Base-by-base conservation (phyloP, 2,797 vertebrate genomes). In the Hafferia zeledoni region DNA sequence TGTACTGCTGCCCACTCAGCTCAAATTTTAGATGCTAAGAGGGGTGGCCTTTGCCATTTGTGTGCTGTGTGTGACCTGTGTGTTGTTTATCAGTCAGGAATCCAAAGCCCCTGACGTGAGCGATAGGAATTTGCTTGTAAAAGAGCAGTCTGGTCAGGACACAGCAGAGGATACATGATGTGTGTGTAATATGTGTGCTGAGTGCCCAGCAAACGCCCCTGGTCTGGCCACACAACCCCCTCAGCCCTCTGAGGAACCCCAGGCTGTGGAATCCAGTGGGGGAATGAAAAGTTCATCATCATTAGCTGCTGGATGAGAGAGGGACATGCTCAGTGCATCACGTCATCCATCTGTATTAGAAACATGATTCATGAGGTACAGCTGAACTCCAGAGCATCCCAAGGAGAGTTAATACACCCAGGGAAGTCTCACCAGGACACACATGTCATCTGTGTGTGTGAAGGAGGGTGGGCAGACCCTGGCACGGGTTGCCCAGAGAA, bases 361-460 rank as follows among this genome's bases (percentile, higher is more conserved):
- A 64, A 28, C 19, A 30, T 63, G 69, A 57, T 59, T 90, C 60
- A 70, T 14, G 53, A 31, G 31, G 46, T 20, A 13, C 55, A 52
- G 37, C 47, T 92, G 37, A 88, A 25, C 52, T 56, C 37, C 49
- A n/a, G 44, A 30, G 31, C 24, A n/a, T 37, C 53, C 30, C 10
- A 31, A 59, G 41, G 37, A 19, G 71, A 41, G 9, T 5, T 19
- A 61, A 50, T n/a, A 18, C 27, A 10, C 35, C 37, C 60, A 59
- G 69, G 39, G 44, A 77, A 56, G 22, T 47, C 46, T 83, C 57
- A 77, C 19, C 72, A 52, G 72, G 39, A 56, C 47, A 41, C 0
- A 1, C 22, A 23, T 0, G 0, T 63, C 39, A 47, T 35, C 52
- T 52, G 35, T n/a, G 17, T 17, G 17, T 17, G 19, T 25, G 68